Conservation (phyloP, 2,888 invertebrate genomes). For the Apamea monoglypha region DNA sequence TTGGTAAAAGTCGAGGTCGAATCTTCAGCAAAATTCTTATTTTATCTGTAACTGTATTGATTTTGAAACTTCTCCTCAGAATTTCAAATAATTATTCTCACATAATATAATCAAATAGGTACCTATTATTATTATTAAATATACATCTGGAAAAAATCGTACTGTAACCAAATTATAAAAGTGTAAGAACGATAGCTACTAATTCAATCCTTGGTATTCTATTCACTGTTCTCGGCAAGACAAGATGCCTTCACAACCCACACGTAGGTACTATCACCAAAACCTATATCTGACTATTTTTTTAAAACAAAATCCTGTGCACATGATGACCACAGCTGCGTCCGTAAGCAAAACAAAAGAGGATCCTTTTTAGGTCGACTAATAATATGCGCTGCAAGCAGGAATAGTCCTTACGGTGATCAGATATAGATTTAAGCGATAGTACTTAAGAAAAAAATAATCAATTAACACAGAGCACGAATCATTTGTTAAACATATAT, state of each 20-base stretch:
- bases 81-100: neutral
- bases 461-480: constrained; percentile 36
- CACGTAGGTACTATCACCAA: constrained; percentile 9
- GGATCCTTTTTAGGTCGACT: no score
- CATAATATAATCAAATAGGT: neutral
- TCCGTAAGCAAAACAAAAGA: no score
- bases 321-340: no score
- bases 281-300: no score
- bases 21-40: constrained; percentile 4
- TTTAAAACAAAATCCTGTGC: no score
- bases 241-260: constrained; percentile 67
- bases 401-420: no score
- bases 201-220: constrained; percentile 50
- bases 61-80: constrained; percentile 4
- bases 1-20: neutral
- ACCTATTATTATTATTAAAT: neutral
- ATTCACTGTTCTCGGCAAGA: constrained; percentile 53
- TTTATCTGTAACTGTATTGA: neutral
- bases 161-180: constrained; percentile 19
- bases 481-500: constrained; percentile 44
- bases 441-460: constrained; percentile 32
- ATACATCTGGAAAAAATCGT: neutral
- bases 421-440: no score
- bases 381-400: no score
- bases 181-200: constrained; percentile 12